Conservation (phyloP, 2,797 vertebrate genomes). For the Mormyrus proboscirostris region DNA sequence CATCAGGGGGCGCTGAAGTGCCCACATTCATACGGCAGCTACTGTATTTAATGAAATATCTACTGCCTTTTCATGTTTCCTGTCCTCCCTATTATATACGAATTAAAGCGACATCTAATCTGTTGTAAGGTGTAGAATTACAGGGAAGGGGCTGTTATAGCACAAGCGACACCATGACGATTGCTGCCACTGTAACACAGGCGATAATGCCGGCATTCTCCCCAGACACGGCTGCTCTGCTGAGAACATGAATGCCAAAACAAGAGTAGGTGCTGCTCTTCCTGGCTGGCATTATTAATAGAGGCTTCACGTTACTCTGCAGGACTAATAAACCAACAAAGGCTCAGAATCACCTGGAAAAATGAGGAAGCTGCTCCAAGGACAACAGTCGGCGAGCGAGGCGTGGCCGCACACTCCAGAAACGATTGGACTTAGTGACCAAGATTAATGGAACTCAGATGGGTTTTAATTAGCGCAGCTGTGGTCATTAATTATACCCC, state of each 20-base stretch:
- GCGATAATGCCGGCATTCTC: neutral
- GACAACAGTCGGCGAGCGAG: conserved; percentile 64
- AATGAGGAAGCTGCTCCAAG: conserved; percentile 63
- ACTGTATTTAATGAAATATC: neutral
- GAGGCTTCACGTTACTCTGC: conserved; percentile 53
- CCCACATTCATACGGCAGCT: neutral
- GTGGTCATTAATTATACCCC: conserved; percentile 95
- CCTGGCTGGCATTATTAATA: conserved; percentile 57
- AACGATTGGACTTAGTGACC: conserved; percentile 77
- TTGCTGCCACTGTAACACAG: neutral
- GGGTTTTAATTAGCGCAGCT: conserved; percentile 99
- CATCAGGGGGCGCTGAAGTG: neutral
- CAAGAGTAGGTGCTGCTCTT: conserved; percentile 30
- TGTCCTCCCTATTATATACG: neutral
- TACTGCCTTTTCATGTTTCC: neutral
- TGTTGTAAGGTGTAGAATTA: neutral
- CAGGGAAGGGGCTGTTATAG: neutral
- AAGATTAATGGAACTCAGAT: conserved; percentile 99
- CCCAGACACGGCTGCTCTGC: neutral
- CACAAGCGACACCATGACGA: neutral
- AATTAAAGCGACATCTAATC: neutral
- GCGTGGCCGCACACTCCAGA: conserved; percentile 69
- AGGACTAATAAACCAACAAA: conserved; percentile 65
- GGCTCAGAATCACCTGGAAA: conserved; percentile 68
- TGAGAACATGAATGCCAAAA: conserved; percentile 28